Evolutionary conservation across 2,797 vertebrate genomes (phyloP).

Genomic region (Cetoscarus ocellatus): DNA sequence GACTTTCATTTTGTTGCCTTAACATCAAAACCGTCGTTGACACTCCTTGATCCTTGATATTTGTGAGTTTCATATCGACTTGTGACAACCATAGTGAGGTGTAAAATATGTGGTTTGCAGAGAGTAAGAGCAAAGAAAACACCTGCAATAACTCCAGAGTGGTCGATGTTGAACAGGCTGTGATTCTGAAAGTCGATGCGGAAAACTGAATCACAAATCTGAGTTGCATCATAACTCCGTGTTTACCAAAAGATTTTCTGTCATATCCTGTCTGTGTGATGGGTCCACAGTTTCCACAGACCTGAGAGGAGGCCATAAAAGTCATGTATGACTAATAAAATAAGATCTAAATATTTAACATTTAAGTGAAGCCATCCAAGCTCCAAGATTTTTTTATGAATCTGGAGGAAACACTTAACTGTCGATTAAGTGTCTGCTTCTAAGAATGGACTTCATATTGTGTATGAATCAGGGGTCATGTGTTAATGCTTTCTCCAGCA

Average conservation of each 20-base stretch:
- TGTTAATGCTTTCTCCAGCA: conserved; percentile 54
- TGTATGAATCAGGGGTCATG: conserved; percentile 43
- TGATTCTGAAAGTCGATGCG: conserved; percentile 9
- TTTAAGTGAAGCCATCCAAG: conserved; percentile 7
- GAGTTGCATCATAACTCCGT: conserved; percentile 18
- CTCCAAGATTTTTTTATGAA: conserved; percentile 10
- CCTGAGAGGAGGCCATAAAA: conserved; percentile 10
- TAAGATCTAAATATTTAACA: conserved; percentile 22
- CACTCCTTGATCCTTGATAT: too few species aligned
- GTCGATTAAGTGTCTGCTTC: conserved; percentile 38
- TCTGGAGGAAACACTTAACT: conserved; percentile 36
- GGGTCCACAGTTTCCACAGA: conserved; percentile 8
- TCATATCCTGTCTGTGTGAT: conserved; percentile 21
- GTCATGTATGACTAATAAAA: conserved; percentile 14
- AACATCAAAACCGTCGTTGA: too few species aligned
- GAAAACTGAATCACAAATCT: conserved; percentile 2
- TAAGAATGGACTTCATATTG: conserved; percentile 32
- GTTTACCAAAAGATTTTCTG: conserved; percentile 26
- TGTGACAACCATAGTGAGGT: too few species aligned
- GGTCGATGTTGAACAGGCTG: not conserved
- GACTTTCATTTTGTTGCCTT: too few species aligned
- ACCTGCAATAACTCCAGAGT: not conserved
- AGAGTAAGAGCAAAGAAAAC: not conserved
- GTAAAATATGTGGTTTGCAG: not conserved
- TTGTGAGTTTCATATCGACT: too few species aligned